These are phyloP conservation scores for Chaenodraco wilsoni DNA, from an alignment of 2,797 vertebrate species.

Conservation along the genomic window DNA sequence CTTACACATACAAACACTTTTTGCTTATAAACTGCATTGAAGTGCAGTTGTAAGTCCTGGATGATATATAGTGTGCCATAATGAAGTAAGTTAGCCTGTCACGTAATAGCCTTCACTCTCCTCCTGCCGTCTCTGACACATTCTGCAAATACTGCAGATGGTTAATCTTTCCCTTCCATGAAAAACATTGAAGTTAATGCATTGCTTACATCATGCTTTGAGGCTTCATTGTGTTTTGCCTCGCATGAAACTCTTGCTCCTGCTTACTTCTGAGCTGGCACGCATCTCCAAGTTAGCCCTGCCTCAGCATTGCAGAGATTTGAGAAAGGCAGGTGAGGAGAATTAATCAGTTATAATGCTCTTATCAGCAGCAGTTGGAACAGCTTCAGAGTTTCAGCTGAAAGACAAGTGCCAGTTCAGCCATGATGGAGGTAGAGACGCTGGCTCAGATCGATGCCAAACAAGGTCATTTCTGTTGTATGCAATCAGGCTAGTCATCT, in stretches of 20 bases:
- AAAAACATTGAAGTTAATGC: neutral
- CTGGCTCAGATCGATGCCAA: conserved; percentile 39
- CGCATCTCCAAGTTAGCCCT: conserved; percentile 48
- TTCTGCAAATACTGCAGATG: conserved; percentile 11
- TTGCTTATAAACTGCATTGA: neutral
- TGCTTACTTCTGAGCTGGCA: conserved; percentile 53
- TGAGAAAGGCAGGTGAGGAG: conserved; percentile 64
- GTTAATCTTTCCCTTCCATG: neutral
- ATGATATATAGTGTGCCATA: neutral
- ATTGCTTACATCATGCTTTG: neutral
- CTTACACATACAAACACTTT: neutral
- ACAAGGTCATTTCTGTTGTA: conserved; percentile 39
- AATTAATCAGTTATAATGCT: conserved; percentile 80
- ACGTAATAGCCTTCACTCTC: neutral
- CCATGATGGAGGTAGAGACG: conserved; percentile 38
- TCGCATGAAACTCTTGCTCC: conserved; percentile 23
- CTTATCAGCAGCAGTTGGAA: conserved; percentile 70
- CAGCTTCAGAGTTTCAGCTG: conserved; percentile 44
- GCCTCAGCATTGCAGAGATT: conserved; percentile 78
- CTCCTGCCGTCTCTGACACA: neutral
- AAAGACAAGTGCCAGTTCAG: conserved; percentile 60
- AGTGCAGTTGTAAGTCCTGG: conserved; percentile 11
- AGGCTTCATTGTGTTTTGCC: conserved; percentile 12
- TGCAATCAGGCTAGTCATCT: conserved; percentile 24
- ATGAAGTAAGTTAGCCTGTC: neutral